Base-by-base conservation (phyloP, 1,140 invertebrate species). In the Meloidogyne floridensis region DNA sequence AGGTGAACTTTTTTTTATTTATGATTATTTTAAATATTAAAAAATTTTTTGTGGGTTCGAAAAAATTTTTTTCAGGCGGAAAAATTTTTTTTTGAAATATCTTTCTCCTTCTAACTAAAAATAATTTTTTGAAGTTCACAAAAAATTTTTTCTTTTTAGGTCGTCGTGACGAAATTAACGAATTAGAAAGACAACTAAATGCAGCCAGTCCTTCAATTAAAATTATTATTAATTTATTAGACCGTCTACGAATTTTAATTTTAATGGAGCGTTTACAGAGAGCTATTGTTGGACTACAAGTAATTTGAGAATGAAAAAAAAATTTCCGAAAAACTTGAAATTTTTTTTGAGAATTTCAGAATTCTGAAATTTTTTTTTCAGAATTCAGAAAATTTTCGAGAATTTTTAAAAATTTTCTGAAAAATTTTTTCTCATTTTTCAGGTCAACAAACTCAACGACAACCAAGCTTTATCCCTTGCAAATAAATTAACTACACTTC, bases 221-320 rank as follows among this genome's bases (percentile, higher is more conserved):
- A 75, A 15, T 42, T 11, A 18, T 80, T 80, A 7, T 5, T 1
- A 9, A 15, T 72, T 51, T 80, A 72, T 18, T 83, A n/a, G 20
- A 51, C 13, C 75, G 81, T 10, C 42, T 83, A n/a, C 82, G 82
- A 4, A 42, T 83, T 15, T 74, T 85, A 18, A 56, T 84, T 13
- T 54, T 83, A 42, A 83, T 85, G 43, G 82, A 83, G 47, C 75
- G 82, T 9, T 83, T 83, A 18, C 73, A 83, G n/a, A 59, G 75
- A 8, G 83, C 82, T 20, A 77, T 83, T 74, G 32, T 72, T 65
- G 82, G 81, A 6, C 7, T 83, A 10, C 82, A 83, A 32, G 82
- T 85, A 13, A 42, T 20, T 32, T 2, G 32, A 32, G 2, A 32
- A 32, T 2, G 32, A 32, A 32, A 32, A 32, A 32, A 32, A 32